phyloP scores from a whole-genome alignment of 2,113 vertebrate species.

The Syngnathus floridae region DNA sequence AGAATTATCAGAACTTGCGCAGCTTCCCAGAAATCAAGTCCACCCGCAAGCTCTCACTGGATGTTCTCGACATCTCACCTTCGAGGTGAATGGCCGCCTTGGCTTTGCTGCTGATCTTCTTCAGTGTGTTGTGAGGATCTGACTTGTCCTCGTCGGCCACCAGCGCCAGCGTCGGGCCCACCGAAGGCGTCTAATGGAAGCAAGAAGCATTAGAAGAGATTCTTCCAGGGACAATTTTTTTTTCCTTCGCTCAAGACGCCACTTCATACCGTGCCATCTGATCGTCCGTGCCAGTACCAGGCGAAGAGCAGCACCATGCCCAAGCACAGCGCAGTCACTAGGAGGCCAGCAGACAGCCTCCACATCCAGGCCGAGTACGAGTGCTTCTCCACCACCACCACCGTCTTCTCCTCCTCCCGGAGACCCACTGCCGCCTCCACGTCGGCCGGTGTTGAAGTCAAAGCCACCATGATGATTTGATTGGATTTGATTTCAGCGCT shows the following conservation, averaged over 20 bases:
- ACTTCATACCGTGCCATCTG: conserved; percentile 27
- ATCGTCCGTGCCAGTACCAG: conserved; percentile 32
- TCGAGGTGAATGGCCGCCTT: conserved; percentile 71
- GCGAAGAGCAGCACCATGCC: conserved; percentile 38
- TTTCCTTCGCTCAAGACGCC: background rate
- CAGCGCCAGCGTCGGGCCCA: conserved; percentile 14
- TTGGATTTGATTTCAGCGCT: background rate
- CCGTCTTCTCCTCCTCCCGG: conserved; percentile 27
- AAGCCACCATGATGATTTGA: conserved; percentile 45
- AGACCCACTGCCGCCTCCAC: conserved; percentile 38
- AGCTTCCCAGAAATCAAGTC: background rate
- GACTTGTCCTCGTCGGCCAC: background rate
- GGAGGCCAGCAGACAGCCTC: conserved; percentile 35
- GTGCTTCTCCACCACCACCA: conserved; percentile 47
- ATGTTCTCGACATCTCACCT: conserved; percentile 54
- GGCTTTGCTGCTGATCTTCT: conserved; percentile 48
- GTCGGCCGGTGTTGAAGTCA: conserved; percentile 43
- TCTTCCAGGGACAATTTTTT: background rate
- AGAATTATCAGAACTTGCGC: background rate
- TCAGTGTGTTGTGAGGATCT: conserved; percentile 49
- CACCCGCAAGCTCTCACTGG: background rate
- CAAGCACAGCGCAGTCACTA: conserved; percentile 29
- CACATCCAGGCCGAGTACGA: conserved; percentile 34
- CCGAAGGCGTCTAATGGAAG: conserved; percentile 13
- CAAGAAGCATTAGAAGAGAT: background rate